phyloP scores from a whole-genome alignment of 2,888 invertebrate genomes.

The Argyresthia goedartella region DNA sequence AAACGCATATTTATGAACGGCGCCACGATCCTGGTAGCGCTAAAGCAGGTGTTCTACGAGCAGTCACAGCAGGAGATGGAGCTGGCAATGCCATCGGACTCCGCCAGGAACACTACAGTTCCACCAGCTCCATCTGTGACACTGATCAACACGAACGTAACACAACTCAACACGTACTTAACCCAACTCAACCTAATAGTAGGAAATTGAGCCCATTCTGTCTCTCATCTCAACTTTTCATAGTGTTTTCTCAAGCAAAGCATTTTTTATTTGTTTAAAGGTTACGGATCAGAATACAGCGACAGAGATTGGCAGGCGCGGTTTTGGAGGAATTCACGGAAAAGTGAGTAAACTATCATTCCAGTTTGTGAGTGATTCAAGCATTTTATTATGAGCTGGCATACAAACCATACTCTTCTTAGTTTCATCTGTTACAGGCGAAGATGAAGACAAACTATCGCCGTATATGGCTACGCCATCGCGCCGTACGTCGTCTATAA shows the following conservation, averaged over 20 bases:
- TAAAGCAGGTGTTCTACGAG: conserved; percentile 87
- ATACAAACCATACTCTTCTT: neutral
- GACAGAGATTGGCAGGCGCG: conserved; percentile 75
- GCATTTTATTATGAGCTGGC: neutral
- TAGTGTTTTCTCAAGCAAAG: neutral
- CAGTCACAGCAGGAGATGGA: conserved; percentile 74
- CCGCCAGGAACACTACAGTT: conserved; percentile 80
- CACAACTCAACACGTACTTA: too few relatives aligned
- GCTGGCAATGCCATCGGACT: conserved; percentile 56
- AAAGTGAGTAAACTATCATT: conserved; percentile 32
- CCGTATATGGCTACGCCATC: conserved; percentile 53
- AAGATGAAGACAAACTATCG: conserved; percentile 59
- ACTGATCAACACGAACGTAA: too few relatives aligned
- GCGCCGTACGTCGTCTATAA: conserved; percentile 46
- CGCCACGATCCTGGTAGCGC: conserved; percentile 86
- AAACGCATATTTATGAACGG: conserved; percentile 94
- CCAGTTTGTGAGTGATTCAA: neutral
- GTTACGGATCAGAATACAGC: conserved; percentile 82
- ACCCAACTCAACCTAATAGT: too few relatives aligned
- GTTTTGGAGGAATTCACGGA: conserved; percentile 73
- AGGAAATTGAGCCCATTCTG: too few relatives aligned
- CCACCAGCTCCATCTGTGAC: conserved; percentile 83
- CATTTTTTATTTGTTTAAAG: conserved; percentile 34
- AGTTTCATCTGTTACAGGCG: conserved; percentile 26
- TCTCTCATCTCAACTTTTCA: too few relatives aligned